Evolutionary conservation across 2,113 vertebrate genomes (phyloP).

Genomic region (Serinus canaria): DNA sequence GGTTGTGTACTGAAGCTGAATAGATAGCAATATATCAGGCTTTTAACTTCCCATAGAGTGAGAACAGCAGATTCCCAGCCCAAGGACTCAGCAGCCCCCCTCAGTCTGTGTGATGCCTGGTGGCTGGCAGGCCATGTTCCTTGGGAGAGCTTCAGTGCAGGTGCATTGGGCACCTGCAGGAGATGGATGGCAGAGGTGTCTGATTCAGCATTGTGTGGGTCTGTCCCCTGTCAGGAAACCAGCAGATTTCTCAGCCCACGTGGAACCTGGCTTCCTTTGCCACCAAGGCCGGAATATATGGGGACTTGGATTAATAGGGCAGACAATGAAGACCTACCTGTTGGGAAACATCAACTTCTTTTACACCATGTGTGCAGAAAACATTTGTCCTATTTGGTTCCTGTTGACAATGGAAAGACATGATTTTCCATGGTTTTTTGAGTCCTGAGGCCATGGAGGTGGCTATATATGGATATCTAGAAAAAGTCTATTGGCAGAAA

Average conservation of each 20-base stretch:
- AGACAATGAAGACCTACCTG: neutral
- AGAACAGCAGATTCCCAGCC: accelerated
- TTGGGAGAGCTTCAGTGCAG: neutral
- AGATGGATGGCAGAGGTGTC: neutral
- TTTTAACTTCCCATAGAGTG: neutral
- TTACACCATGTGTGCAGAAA: neutral
- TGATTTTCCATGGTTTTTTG: neutral
- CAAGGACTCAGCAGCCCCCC: neutral
- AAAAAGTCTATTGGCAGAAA: neutral
- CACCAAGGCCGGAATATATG: neutral
- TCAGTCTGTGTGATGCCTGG: neutral
- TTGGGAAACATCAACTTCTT: neutral
- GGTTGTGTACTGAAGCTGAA: neutral
- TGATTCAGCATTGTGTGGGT: accelerated
- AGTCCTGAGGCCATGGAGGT: neutral
- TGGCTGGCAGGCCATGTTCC: neutral
- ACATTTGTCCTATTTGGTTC: neutral
- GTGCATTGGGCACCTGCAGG: neutral
- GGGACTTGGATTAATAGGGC: neutral
- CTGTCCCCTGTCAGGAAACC: neutral
- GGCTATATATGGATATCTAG: neutral
- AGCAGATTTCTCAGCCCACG: neutral
- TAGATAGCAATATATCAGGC: neutral
- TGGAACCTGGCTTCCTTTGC: neutral
- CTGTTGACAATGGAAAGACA: neutral